Percentiles rank a stretch among this genome's conserved stretches.
Evolutionary conservation across 2,888 invertebrate genomes (phyloP).

Genomic region (Xestoiulus laeticollis): DNA sequence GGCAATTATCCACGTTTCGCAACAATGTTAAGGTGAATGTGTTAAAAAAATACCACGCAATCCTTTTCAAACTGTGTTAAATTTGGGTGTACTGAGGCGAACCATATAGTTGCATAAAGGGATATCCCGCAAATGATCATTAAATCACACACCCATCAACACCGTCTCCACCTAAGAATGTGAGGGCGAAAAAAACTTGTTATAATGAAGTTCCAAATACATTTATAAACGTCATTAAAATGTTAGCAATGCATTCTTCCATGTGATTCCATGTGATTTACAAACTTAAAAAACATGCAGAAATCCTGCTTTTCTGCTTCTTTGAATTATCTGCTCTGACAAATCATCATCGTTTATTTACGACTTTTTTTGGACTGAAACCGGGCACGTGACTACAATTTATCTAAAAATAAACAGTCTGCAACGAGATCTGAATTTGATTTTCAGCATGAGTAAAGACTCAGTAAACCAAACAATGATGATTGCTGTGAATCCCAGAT

Average conservation of each 20-base stretch:
- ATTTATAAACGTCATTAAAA: no score
- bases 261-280: no score
- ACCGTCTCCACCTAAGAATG: not conserved
- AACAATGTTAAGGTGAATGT: not conserved
- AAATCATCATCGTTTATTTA: not conserved
- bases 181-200: not conserved
- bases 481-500: not conserved
- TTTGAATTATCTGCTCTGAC: no score
- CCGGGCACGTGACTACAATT: not conserved
- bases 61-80: not conserved
- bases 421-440: not conserved
- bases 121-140: not conserved
- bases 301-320: no score
- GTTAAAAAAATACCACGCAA: not conserved
- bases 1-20: not conserved
- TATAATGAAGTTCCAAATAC: no score
- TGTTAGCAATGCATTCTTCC: no score
- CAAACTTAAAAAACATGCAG: no score
- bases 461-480: not conserved
- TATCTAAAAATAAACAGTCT: not conserved
- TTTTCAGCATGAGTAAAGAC: not conserved
- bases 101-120: not conserved
- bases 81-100: slow-evolving; percentile 10
- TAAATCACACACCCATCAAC: not conserved
- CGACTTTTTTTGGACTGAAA: not conserved